A percentile compares a stretch with the other conserved stretches of the same genome.
Evolutionary conservation across 2,113 vertebrate species (phyloP).

Genomic region (Chaetodon trifascialis): DNA sequence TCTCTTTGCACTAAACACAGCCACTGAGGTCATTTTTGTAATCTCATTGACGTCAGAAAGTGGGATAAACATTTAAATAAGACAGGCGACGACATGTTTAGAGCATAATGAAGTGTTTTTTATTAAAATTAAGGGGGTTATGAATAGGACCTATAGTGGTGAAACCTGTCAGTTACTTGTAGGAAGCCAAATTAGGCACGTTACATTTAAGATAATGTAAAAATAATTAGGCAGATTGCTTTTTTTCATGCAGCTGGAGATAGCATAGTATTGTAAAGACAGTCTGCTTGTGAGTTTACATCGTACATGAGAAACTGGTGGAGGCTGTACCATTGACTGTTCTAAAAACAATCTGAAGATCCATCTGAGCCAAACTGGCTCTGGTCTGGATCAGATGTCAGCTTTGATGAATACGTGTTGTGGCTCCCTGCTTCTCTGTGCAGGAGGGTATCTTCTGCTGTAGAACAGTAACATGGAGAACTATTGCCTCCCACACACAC

Average conservation of each 20-base stretch:
- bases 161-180: too few relatives aligned
- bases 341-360: constrained; percentile 15
- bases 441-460: constrained; percentile 39
- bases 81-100: too few relatives aligned
- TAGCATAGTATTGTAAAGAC: neutral
- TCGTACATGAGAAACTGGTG: neutral
- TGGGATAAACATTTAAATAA: neutral
- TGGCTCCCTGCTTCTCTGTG: constrained; percentile 24
- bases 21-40: neutral
- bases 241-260: neutral
- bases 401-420: constrained; percentile 27
- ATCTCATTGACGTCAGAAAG: neutral
- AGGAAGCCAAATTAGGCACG: too few relatives aligned
- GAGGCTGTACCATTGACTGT: constrained; percentile 20
- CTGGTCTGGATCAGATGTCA: constrained; percentile 15
- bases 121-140: too few relatives aligned
- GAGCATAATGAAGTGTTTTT: too few relatives aligned
- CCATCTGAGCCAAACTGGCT: constrained; percentile 10
- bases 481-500: constrained; percentile 59
- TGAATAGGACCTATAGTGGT: too few relatives aligned
- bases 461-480: constrained; percentile 51
- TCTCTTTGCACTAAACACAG: neutral
- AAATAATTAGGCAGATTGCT: neutral
- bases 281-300: neutral
- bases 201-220: too few relatives aligned